phyloP scores from a whole-genome alignment of 37 sponge, comb jelly and placozoan genomes.

The Beroe ovata region DNA sequence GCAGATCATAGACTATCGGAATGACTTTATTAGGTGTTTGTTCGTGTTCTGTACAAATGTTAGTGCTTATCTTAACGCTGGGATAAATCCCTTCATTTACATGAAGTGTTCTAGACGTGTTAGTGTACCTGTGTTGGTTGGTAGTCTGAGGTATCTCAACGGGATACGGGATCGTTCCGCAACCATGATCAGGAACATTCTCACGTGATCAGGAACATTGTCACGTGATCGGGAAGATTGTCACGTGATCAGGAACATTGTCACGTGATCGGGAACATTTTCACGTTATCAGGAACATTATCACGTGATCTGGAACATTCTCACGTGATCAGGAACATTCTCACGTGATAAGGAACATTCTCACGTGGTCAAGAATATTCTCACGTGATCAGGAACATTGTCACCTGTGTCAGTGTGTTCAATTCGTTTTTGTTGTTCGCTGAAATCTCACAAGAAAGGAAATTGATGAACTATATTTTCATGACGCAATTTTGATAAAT shows the following conservation, averaged over 20 bases:
- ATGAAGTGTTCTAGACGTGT: neutral
- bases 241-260: neutral
- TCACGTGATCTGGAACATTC: neutral
- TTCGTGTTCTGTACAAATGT: constrained; percentile 63
- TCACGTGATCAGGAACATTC: neutral
- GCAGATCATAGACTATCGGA: constrained; percentile 17
- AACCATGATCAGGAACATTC: neutral
- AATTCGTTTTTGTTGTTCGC: too few species aligned
- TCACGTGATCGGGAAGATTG: neutral
- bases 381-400: neutral
- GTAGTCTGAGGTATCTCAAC: neutral
- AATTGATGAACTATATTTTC: too few species aligned
- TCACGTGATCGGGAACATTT: neutral
- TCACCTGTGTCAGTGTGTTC: too few species aligned
- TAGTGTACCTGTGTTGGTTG: neutral
- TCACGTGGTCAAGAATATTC: too few species aligned
- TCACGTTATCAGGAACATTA: neutral
- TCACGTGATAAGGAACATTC: neutral
- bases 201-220: neutral
- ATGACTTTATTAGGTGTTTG: neutral
- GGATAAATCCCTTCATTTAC: constrained; percentile 42
- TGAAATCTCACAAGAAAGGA: too few species aligned
- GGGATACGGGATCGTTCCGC: neutral
- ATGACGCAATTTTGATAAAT: too few species aligned
- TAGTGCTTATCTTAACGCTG: constrained; percentile 54